These are phyloP conservation scores for Archocentrus centrarchus DNA, from an alignment of 2,113 vertebrate genomes.

Conservation along the genomic window DNA sequence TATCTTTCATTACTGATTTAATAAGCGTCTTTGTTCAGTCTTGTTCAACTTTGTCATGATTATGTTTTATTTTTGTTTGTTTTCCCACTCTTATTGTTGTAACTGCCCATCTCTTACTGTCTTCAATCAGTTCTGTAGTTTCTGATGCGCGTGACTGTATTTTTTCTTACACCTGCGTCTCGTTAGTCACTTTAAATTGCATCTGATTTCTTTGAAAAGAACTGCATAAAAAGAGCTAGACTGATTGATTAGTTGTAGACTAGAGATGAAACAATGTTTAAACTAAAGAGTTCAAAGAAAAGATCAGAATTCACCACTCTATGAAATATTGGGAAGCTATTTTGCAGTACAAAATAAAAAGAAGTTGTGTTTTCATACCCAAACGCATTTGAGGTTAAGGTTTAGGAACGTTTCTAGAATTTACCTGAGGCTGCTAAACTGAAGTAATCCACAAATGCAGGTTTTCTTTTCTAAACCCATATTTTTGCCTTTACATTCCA, in stretches of 20 bases:
- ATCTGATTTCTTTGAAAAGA: not conserved
- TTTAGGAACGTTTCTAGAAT: not conserved
- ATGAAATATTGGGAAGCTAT: not conserved
- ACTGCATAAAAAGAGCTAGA: not conserved
- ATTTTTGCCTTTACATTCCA: not conserved
- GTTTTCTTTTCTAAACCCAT: not conserved
- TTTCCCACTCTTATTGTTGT: not conserved
- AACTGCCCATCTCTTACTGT: not conserved
- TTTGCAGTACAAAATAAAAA: not conserved
- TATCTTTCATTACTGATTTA: not conserved
- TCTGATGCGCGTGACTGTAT: not conserved
- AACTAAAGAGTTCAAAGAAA: not conserved
- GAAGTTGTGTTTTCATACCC: not conserved
- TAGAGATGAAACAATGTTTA: not conserved
- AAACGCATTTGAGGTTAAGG: not conserved
- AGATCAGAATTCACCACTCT: not conserved
- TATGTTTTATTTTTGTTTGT: too few relatives aligned
- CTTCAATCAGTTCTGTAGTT: accelerated
- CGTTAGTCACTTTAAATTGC: accelerated
- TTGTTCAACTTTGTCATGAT: too few relatives aligned
- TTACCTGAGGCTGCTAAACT: not conserved
- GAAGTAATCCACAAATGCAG: not conserved
- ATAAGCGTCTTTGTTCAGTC: not conserved
- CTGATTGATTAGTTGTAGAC: not conserved
- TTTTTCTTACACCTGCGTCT: not conserved